These are phyloP conservation scores for Blennius ocellaris DNA, from an alignment of 2,113 vertebrate genomes.

Conservation along the genomic window DNA sequence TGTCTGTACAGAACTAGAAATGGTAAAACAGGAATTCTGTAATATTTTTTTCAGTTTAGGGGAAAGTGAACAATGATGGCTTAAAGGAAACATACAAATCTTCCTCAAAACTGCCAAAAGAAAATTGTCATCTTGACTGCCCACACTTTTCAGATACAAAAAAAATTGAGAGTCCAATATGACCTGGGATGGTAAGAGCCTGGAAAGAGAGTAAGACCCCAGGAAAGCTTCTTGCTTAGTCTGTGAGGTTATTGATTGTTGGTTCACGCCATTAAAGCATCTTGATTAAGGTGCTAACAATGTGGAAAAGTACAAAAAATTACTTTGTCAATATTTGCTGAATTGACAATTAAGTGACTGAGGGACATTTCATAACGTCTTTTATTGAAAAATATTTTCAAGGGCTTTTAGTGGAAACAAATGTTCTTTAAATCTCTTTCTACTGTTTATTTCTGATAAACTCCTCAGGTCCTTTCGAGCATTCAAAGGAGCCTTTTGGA, in stretches of 20 bases:
- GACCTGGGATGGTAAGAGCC: conserved; percentile 3
- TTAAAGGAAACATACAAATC: conserved; percentile 15
- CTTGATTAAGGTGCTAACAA: neutral
- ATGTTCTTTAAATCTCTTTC: too few species aligned
- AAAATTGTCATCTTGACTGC: conserved; percentile 4
- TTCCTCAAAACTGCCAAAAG: neutral
- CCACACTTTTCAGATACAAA: conserved; percentile 48
- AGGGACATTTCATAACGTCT: too few species aligned
- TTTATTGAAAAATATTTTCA: too few species aligned
- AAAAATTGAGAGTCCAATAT: conserved; percentile 21
- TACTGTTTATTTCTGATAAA: too few species aligned
- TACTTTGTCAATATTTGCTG: too few species aligned
- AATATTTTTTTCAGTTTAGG: conserved; percentile 14
- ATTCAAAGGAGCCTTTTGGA: too few species aligned
- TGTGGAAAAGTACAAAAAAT: too few species aligned
- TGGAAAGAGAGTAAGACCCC: neutral
- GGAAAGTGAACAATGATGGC: conserved; percentile 13
- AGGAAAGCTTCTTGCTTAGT: neutral
- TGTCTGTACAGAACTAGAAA: neutral
- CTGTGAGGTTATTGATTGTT: neutral
- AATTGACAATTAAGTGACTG: too few species aligned
- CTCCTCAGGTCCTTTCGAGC: too few species aligned
- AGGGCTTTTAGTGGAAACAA: too few species aligned
- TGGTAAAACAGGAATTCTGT: conserved; percentile 5
- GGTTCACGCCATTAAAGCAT: neutral